These are phyloP conservation scores for Murina feae DNA, from an alignment of 2,113 vertebrate species.

Conservation along the genomic window DNA sequence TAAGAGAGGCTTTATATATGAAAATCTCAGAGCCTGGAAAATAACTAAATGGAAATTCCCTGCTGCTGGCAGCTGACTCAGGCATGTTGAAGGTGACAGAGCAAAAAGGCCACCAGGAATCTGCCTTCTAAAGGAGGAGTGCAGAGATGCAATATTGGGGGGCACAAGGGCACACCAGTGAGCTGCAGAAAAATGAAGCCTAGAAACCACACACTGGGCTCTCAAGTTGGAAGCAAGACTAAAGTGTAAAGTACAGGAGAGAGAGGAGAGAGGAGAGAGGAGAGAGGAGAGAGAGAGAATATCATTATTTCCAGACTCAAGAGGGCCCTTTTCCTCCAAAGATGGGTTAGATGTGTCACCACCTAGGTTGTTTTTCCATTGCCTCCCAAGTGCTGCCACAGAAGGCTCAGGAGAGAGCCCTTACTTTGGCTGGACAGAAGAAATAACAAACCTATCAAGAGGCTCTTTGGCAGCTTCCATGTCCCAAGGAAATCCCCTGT, in stretches of 20 bases:
- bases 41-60: constrained; percentile 48
- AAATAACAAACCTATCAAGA: background rate
- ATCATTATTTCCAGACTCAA: constrained; percentile 39
- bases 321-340: constrained; percentile 13
- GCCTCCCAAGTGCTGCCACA: background rate
- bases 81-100: background rate
- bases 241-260: background rate
- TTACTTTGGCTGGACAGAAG: background rate
- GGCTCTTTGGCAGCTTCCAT: background rate
- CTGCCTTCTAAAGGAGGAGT: background rate
- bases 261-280: background rate
- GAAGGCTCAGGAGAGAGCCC: background rate
- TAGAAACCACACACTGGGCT: background rate
- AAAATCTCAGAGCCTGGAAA: constrained; percentile 44
- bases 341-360: constrained; percentile 24
- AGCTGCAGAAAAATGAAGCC: background rate
- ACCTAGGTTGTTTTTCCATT: background rate
- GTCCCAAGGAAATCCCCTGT: background rate
- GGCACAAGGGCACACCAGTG: rapidly evolving
- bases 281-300: background rate
- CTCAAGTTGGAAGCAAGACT: background rate
- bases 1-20: constrained; percentile 66
- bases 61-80: constrained; percentile 56
- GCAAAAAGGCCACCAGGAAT: background rate
- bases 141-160: background rate